Conservation (phyloP, 2,888 invertebrate genomes). For the Chironomus riparius region DNA sequence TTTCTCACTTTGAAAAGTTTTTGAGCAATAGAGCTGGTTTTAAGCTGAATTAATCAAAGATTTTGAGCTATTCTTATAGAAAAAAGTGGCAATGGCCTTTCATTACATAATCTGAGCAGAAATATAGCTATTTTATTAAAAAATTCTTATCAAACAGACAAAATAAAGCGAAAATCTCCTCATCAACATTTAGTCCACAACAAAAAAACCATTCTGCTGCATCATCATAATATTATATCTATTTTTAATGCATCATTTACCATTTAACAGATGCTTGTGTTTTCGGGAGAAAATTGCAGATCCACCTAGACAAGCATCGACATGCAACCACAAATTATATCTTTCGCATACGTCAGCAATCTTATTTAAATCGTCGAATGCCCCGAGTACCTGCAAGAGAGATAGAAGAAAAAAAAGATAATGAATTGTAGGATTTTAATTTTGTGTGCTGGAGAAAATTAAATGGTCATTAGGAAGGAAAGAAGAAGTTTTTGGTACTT, state of each 20-base stretch:
- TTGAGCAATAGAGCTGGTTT: too few relatives aligned
- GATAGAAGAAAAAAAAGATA: not conserved
- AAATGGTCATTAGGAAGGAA: not conserved
- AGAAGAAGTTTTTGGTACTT: not conserved
- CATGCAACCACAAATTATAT: constrained; percentile 68
- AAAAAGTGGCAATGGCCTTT: too few relatives aligned
- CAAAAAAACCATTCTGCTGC: not conserved
- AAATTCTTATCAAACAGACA: not conserved
- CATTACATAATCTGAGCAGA: too few relatives aligned
- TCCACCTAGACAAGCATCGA: constrained; percentile 78
- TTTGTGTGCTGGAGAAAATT: not conserved
- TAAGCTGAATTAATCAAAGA: too few relatives aligned
- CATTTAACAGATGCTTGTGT: constrained; percentile 49
- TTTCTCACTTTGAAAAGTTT: too few relatives aligned
- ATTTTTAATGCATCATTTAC: constrained; percentile 51
- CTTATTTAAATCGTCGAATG: constrained; percentile 63
- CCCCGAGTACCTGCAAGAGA: constrained; percentile 47
- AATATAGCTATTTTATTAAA: not conserved
- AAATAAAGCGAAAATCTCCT: not conserved
- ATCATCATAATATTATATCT: constrained; percentile 35
- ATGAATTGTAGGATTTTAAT: not conserved
- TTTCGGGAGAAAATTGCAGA: constrained; percentile 58
- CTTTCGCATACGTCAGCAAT: constrained; percentile 60
- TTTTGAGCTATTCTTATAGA: too few relatives aligned
- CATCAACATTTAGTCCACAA: too few relatives aligned